Base-by-base conservation (phyloP, 2,113 vertebrate genomes). In the Nannobrachium achirus region DNA sequence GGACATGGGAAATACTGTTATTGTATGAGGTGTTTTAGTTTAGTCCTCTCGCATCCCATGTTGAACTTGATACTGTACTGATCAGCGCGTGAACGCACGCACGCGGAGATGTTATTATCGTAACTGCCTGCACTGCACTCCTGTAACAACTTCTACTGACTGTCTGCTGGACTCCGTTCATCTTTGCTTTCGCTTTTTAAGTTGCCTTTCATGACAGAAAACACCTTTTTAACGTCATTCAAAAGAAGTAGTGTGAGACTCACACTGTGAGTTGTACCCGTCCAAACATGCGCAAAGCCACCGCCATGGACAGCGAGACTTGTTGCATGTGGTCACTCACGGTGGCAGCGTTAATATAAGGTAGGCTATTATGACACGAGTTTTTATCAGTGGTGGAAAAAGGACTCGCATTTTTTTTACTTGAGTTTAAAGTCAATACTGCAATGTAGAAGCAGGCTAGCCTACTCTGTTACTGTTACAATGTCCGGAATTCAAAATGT, bases 311-410 rank as follows among this genome's bases (percentile, higher is more conserved):
- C 44, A 38, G 14, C 25, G 71, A n/a, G 69, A 84, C 79, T 79
- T 84, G 86, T 86, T 84, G 83, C 79, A 45, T 68, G 71, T 20
- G 44, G 38, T 62, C 3, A 5, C 25, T 33, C 25, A 33, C 25
- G 25, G 25, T 33, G 86, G 81, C 75, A 66, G 66, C 63, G 50
- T 44, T 16, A 56, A 13, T 60, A 1, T 1, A 48, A 75, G 78
- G 62, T 78, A 76, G 33, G 76, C 10, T n/a, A 15, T 7, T 6
- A 8, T 38, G 33, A 55, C 0, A 10, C 45, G 10, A 13, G 45
- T 42, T 0, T n/a, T n/a, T 0, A 4, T 41, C 25, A 1, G 13
- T n/a, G n/a, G n/a, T n/a, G n/a, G n/a, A n/a, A n/a, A n/a, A n/a
- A n/a, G n/a, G n/a, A n/a, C n/a, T n/a, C n/a, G n/a, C n/a, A n/a